Evolutionary conservation across 2,888 invertebrate genomes (phyloP).

Genomic region (Gisinianus flammeolus): DNA sequence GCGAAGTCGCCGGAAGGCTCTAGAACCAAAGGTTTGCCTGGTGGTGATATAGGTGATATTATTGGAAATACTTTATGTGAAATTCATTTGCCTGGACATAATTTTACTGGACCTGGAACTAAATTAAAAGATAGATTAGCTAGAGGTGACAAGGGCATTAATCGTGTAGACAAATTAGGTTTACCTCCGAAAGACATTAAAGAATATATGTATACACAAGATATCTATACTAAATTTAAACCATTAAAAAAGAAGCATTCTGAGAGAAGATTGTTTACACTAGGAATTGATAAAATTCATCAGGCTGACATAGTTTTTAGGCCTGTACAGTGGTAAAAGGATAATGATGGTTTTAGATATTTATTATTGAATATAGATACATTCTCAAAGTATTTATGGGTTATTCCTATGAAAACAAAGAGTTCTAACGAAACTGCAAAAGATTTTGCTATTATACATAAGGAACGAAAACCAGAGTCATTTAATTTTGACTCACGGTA

Average conservation of each 20-base stretch:
- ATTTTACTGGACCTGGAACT: too few species aligned
- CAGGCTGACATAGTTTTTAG: not conserved
- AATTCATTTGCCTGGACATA: not conserved
- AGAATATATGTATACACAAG: not conserved
- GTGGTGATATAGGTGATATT: too few species aligned
- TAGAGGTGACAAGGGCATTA: not conserved
- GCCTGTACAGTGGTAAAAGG: not conserved
- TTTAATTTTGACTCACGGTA: not conserved
- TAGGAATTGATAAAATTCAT: not conserved
- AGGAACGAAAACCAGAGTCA: not conserved
- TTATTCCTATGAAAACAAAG: conserved; percentile 13
- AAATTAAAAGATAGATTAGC: too few species aligned
- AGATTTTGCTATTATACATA: not conserved
- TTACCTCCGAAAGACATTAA: not conserved
- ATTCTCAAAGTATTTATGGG: conserved; percentile 12
- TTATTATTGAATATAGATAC: conserved; percentile 16
- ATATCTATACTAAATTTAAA: not conserved
- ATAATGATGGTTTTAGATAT: conserved; percentile 12
- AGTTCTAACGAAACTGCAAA: not conserved
- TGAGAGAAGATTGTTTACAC: not conserved
- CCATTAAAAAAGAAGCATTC: not conserved
- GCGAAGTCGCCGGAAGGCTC: not conserved
- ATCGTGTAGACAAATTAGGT: not conserved
- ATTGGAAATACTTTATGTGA: not conserved
- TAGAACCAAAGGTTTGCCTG: too few species aligned